Conservation (phyloP, 2,797 vertebrate genomes). For the Pipistrellus pygmaeus region DNA sequence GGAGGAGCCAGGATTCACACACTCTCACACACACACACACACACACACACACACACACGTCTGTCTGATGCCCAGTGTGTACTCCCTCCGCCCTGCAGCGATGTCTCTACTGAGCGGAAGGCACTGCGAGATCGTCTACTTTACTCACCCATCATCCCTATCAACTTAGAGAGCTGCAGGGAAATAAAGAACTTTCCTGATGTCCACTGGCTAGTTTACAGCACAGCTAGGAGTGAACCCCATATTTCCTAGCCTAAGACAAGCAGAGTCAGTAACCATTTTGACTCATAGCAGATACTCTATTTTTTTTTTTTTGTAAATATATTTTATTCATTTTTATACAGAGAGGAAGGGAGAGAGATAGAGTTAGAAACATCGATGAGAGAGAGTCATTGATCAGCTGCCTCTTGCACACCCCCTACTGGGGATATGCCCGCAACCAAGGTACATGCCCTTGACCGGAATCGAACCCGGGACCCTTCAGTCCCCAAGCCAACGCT, state of each 20-base stretch:
- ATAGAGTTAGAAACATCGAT: no score
- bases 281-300: not conserved
- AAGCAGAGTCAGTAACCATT: not conserved
- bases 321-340: no score
- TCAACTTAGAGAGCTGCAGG: not conserved
- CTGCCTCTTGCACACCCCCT: no score
- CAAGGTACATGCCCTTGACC: no score
- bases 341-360: no score
- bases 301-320: no score
- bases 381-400: no score
- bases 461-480: no score
- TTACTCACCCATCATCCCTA: not conserved
- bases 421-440: no score
- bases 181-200: not conserved
- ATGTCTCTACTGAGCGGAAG: not conserved
- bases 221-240: not conserved
- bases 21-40: constrained; percentile 3
- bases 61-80: no score
- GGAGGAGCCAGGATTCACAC: not conserved
- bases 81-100: not conserved
- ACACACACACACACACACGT: not conserved
- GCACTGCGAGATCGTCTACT: not conserved
- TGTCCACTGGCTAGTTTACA: not conserved
- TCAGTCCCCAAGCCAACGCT: no score
- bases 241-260: not conserved